Conservation (phyloP, 2,113 vertebrate genomes). For the Ploceus nigricollis region DNA sequence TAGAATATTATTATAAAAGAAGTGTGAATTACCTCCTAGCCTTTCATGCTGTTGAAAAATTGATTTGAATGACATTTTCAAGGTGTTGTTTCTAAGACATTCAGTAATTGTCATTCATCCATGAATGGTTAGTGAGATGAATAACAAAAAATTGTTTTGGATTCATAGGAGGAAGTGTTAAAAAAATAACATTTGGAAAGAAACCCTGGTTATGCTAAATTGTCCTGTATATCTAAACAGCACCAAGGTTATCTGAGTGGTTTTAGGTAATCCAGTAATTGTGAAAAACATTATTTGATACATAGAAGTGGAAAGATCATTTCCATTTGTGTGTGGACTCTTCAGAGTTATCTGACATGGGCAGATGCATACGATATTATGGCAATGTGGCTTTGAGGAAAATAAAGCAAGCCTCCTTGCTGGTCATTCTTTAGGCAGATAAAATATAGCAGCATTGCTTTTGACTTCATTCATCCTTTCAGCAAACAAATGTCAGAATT, state of each 20-base stretch:
- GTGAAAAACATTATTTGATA: conserved; percentile 37
- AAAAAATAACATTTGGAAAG: conserved; percentile 50
- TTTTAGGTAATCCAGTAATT: conserved; percentile 44
- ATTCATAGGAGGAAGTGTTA: conserved; percentile 63
- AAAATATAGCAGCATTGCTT: neutral
- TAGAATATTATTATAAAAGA: conserved; percentile 63
- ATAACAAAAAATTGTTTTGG: conserved; percentile 46
- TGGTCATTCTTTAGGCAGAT: neutral
- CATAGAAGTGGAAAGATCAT: conserved; percentile 7
- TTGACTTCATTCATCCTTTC: conserved; percentile 4
- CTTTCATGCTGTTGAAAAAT: conserved; percentile 47
- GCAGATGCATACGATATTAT: neutral
- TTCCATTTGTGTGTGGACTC: neutral
- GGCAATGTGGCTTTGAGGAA: neutral
- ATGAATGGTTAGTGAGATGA: conserved; percentile 56
- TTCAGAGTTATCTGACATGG: neutral
- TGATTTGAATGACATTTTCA: conserved; percentile 45
- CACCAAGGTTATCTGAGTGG: conserved; percentile 34
- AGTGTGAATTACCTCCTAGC: conserved; percentile 62
- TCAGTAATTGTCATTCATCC: conserved; percentile 30
- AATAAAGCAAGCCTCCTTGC: neutral
- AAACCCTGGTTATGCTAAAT: conserved; percentile 22
- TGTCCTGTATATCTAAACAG: conserved; percentile 39
- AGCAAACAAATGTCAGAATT: neutral
- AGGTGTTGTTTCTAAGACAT: conserved; percentile 51